phyloP scores from a whole-genome alignment of 2,113 vertebrate species.

The Anthoscopus minutus region DNA sequence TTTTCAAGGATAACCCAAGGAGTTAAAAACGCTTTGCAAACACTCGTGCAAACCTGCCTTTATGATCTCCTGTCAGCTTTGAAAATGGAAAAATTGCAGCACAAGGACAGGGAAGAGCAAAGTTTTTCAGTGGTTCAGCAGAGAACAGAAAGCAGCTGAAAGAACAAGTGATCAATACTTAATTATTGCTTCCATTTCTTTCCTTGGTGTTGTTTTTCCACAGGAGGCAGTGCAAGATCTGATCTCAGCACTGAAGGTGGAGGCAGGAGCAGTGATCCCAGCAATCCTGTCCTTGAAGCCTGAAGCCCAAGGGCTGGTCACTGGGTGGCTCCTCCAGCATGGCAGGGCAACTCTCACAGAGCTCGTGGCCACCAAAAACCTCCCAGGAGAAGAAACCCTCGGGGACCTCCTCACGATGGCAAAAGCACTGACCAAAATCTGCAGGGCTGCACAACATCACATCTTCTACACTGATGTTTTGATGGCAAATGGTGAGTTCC shows the following conservation, averaged over 20 bases:
- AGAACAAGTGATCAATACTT: neutral
- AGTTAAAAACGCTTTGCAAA: neutral
- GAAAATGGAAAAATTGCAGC: neutral
- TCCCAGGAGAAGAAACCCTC: constrained; percentile 55
- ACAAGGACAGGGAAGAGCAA: neutral
- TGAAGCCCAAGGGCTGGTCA: constrained; percentile 70
- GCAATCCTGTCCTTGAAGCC: constrained; percentile 82
- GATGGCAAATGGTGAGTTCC: constrained; percentile 74
- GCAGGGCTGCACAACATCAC: constrained; percentile 70
- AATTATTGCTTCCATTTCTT: neutral
- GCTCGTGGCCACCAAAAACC: constrained; percentile 3
- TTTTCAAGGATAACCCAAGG: neutral
- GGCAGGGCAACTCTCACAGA: constrained; percentile 70
- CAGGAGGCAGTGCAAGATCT: constrained; percentile 86
- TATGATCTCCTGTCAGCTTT: neutral
- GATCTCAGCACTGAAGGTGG: constrained; percentile 73
- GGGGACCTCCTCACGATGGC: constrained; percentile 69
- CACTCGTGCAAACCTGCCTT: neutral
- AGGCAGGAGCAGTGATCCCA: constrained; percentile 64
- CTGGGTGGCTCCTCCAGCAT: constrained; percentile 79
- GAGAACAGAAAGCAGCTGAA: neutral
- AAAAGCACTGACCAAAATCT: constrained; percentile 71
- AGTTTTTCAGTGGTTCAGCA: neutral
- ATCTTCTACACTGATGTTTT: constrained; percentile 80
- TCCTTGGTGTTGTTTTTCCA: neutral